These are phyloP conservation scores for Ardeotis arabs DNA, from an alignment of 2,113 vertebrate species.

Conservation along the genomic window DNA sequence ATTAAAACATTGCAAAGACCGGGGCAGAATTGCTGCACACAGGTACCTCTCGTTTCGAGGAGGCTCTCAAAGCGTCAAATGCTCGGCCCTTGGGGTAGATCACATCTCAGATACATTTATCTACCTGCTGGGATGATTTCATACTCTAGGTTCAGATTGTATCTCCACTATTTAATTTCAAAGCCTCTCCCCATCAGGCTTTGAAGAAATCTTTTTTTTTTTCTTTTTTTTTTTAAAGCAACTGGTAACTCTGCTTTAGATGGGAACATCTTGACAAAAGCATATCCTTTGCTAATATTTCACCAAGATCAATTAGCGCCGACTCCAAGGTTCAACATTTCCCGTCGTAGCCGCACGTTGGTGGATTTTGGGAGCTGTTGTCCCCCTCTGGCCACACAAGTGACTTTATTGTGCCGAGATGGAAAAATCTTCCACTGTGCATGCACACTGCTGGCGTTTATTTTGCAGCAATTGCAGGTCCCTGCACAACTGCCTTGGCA, in stretches of 20 bases:
- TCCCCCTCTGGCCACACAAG: neutral
- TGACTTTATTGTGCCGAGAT: neutral
- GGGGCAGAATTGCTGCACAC: neutral
- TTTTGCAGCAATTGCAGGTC: neutral
- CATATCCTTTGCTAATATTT: neutral
- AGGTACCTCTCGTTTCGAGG: neutral
- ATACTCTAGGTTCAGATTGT: conserved; percentile 53
- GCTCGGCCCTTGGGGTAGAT: conserved; percentile 51
- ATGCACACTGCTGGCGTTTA: neutral
- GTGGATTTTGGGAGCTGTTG: neutral
- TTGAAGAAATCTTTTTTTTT: conserved; percentile 32
- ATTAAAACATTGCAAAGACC: neutral
- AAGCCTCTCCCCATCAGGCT: conserved; percentile 48
- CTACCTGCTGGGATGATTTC: conserved; percentile 62
- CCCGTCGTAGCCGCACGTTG: accelerated
- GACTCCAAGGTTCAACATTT: neutral
- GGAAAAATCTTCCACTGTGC: neutral
- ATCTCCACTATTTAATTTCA: conserved; percentile 58
- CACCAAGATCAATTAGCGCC: neutral
- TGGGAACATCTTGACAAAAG: neutral
- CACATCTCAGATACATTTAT: conserved; percentile 19
- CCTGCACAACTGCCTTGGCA: neutral
- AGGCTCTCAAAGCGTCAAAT: conserved; percentile 32
- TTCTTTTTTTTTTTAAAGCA: neutral
- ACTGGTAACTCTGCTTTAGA: neutral